Conservation (phyloP, 2,888 invertebrate genomes). For the Brachynemurus nebulosus region DNA sequence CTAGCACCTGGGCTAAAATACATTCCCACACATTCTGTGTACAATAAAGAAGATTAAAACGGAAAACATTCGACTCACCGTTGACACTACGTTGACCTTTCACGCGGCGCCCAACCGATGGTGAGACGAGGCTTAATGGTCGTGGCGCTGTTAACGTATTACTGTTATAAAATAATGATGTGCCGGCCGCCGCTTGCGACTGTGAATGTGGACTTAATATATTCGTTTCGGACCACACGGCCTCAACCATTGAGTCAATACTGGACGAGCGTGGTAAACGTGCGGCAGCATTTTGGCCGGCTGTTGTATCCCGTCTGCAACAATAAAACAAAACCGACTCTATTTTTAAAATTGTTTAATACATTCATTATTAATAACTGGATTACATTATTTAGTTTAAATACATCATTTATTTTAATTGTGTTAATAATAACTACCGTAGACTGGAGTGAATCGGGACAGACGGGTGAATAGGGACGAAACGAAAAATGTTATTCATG, state of each 20-base stretch:
- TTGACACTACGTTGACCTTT: slow-evolving; percentile 61
- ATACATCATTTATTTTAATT: too few species aligned
- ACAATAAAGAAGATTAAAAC: neutral
- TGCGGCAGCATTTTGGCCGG: slow-evolving; percentile 32
- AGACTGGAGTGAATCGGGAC: too few species aligned
- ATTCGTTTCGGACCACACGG: slow-evolving; percentile 38
- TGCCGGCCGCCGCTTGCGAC: slow-evolving; percentile 25
- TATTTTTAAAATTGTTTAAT: too few species aligned
- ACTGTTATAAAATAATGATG: slow-evolving; percentile 27
- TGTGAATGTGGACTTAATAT: slow-evolving; percentile 25
- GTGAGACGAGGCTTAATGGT: slow-evolving; percentile 51
- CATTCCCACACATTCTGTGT: neutral
- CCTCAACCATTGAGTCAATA: slow-evolving; percentile 65
- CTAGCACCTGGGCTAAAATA: too few species aligned
- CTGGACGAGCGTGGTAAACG: slow-evolving; percentile 61
- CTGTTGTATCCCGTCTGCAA: slow-evolving; percentile 35
- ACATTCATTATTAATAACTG: too few species aligned
- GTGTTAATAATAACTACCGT: too few species aligned
- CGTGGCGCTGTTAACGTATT: slow-evolving; percentile 34
- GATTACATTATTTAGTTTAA: too few species aligned
- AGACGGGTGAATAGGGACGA: too few species aligned
- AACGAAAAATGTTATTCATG: too few species aligned
- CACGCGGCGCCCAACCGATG: slow-evolving; percentile 58
- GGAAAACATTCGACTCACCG: slow-evolving; percentile 42
- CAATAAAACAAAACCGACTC: slow-evolving; percentile 12